Evolutionary conservation across 2,113 vertebrate genomes (phyloP).

Genomic region (Telmatochromis sp.): DNA sequence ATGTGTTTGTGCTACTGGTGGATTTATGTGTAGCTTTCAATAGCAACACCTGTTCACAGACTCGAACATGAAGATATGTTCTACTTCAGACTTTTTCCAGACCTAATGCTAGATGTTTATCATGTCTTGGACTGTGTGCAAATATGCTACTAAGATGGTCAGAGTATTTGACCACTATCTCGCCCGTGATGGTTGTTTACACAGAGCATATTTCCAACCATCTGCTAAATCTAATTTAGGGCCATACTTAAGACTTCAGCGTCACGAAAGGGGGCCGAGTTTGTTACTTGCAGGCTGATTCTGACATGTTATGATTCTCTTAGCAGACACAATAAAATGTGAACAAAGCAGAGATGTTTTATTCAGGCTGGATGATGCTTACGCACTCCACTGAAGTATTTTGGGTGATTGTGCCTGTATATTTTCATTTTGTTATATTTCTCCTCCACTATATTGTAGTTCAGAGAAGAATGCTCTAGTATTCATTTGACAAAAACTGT

Average conservation of each 20-base stretch:
- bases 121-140: constrained; percentile 62
- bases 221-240: constrained; percentile 42
- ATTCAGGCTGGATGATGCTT: neutral
- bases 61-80: neutral
- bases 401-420: neutral
- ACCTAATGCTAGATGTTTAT: neutral
- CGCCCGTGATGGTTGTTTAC: constrained; percentile 58
- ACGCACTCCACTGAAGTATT: neutral
- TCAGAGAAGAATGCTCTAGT: neutral
- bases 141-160: constrained; percentile 70
- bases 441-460: neutral
- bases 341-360: neutral
- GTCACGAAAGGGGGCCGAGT: neutral
- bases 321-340: neutral
- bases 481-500: neutral
- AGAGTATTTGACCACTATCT: constrained; percentile 9
- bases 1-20: neutral
- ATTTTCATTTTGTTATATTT: neutral
- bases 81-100: neutral
- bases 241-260: neutral
- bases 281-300: neutral
- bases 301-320: neutral
- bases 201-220: constrained; percentile 55
- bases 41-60: neutral
- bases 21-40: neutral